These are phyloP conservation scores for Amphibalanus amphitrite DNA, from an alignment of 1,140 invertebrate genomes.

Conservation along the genomic window DNA sequence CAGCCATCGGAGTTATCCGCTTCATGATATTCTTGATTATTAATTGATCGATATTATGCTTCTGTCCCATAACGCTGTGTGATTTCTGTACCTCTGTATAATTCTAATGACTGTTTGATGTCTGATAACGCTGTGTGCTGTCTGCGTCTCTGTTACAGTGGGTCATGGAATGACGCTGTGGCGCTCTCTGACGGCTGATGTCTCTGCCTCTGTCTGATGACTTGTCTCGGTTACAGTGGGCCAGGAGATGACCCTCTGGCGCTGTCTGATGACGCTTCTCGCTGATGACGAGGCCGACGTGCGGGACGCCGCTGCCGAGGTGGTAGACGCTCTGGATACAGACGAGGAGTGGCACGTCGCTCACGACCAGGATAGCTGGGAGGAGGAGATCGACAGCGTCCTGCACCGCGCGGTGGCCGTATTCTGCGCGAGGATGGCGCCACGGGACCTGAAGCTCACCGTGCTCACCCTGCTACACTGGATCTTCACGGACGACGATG, in stretches of 20 bases:
- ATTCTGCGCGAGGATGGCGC: neutral
- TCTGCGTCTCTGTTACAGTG: too few relatives aligned
- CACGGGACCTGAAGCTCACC: neutral
- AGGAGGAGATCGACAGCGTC: neutral
- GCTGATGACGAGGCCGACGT: constrained; percentile 10
- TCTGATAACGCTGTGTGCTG: too few relatives aligned
- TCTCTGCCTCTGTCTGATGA: constrained; percentile 13
- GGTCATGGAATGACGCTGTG: neutral
- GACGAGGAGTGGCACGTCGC: too few relatives aligned
- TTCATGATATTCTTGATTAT: too few relatives aligned
- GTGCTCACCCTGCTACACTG: neutral
- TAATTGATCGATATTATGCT: too few relatives aligned
- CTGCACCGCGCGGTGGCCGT: neutral
- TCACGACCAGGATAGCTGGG: neutral
- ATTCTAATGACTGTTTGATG: too few relatives aligned
- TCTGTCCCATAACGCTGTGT: too few relatives aligned
- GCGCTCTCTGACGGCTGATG: constrained; percentile 1
- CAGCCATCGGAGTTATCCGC: too few relatives aligned
- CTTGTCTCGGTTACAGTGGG: too few relatives aligned
- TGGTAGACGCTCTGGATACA: constrained; percentile 14
- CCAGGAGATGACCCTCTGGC: neutral
- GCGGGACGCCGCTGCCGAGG: constrained; percentile 16
- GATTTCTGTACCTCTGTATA: too few relatives aligned
- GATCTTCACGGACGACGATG: neutral
- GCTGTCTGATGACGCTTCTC: constrained; percentile 6